Evolutionary conservation across 1,140 invertebrate genomes (phyloP).

Genomic region (Ptiloglossa arizonensis): DNA sequence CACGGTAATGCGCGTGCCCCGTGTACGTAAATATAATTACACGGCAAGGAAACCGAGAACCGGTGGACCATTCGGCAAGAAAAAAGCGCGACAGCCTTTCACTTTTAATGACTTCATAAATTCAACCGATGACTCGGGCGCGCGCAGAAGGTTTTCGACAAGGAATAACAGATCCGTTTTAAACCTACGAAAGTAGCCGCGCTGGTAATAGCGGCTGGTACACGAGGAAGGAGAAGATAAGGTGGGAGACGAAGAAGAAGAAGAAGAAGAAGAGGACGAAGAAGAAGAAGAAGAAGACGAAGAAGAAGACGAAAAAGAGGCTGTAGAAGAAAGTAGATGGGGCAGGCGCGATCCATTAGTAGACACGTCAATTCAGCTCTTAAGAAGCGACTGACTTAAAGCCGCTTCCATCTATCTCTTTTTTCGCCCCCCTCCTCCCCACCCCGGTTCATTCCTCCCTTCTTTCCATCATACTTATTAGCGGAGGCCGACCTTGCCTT

Average conservation of each 20-base stretch:
- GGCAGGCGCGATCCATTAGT: conserved; percentile 80
- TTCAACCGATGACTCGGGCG: background rate
- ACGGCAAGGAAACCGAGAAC: no score
- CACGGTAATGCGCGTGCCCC: no score
- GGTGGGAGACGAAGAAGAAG: conserved; percentile 1
- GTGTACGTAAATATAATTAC: no score
- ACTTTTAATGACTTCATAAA: background rate
- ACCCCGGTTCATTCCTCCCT: conserved; percentile 47
- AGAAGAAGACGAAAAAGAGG: conserved; percentile 49
- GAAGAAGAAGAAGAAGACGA: conserved; percentile 36
- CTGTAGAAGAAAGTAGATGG: conserved; percentile 61
- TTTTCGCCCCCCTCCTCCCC: conserved; percentile 43
- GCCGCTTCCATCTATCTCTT: conserved; percentile 70
- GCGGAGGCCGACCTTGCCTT: conserved; percentile 55
- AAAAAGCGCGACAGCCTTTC: background rate
- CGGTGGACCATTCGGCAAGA: background rate
- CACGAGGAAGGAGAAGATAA: conserved; percentile 38
- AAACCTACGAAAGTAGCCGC: conserved; percentile 53
- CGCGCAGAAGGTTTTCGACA: conserved; percentile 55
- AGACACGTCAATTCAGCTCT: conserved; percentile 81
- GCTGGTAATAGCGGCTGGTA: conserved; percentile 47
- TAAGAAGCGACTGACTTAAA: conserved; percentile 79
- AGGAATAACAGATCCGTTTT: conserved; percentile 73
- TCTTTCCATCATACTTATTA: conserved; percentile 64
- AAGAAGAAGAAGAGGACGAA: conserved; percentile 8